Base-by-base conservation (phyloP, 2,888 invertebrate genomes). In the Morpho helenor region DNA sequence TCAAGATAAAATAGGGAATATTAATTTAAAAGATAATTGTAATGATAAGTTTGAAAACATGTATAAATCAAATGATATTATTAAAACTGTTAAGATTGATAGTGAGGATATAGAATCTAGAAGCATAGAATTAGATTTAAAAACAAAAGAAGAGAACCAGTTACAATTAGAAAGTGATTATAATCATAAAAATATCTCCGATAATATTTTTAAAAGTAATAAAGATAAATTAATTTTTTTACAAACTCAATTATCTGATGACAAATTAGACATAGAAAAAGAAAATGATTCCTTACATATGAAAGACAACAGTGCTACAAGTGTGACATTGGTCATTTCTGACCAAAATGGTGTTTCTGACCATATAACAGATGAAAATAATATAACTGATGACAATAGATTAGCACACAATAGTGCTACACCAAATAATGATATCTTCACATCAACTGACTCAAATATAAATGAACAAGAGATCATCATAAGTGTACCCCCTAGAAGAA, bases 401-500 rank as follows among this genome's bases (percentile, higher is more conserved):
- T 71, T 88, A 77, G 82, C 82, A 61, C 82, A 80, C 68, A 77
- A 68, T 64, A 73, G 71, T 62, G 61, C 66, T 42, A 7, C 53
- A 44, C n/a, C 41, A 59, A 69, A 57, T 62, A 62, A 64, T 60
- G 71, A 73, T 3, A 57, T 51, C 56, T 58, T 60, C 52, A 8
- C 64, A 56, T 64, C 59, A 51, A 68, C 56, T 56, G 66, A 73
- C 57, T 54, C 64, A 59, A 68, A 50, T 65, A 71, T 70, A 68
- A 72, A 64, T 66, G 76, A 79, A 58, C 70, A 73, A 68, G 80
- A 80, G 69, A 68, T 76, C 62, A 80, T 68, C 61, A 84, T 89
- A 70, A 77, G 75, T 75, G 88, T 89, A 57, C 90, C 90, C 60
- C 90, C 90, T 47, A 80, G 89, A 75, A 79, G 82, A 69, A 89